A percentile compares a stretch with the other conserved stretches of the same genome.
Conservation (phyloP, 2,113 vertebrate genomes). For the Parotia lawesii region DNA sequence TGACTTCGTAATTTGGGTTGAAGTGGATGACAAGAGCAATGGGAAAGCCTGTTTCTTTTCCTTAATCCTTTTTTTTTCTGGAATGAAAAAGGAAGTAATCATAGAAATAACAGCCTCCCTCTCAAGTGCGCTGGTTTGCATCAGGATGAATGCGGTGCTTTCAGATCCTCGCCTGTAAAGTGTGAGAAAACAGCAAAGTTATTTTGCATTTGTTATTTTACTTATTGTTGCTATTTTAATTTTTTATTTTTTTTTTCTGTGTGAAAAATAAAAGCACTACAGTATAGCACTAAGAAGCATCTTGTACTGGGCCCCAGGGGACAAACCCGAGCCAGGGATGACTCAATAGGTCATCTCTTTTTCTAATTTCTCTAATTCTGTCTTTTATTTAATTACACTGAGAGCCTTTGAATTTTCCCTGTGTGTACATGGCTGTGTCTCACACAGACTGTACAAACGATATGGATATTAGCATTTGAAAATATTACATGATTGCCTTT, state of each 20-base stretch:
- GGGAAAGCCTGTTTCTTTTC: background rate
- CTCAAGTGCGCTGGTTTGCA: background rate
- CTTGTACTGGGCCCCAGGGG: constrained; percentile 8
- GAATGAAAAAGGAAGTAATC: background rate
- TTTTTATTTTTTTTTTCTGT: background rate
- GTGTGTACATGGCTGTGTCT: fast-evolving
- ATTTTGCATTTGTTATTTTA: background rate
- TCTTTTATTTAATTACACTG: background rate
- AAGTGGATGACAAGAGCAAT: background rate
- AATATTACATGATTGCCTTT: background rate
- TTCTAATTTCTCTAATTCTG: background rate
- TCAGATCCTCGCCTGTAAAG: background rate
- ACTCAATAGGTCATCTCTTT: constrained; percentile 39
- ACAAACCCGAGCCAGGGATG: background rate
- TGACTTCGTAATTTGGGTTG: background rate
- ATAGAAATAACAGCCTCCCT: background rate
- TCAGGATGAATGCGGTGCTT: background rate
- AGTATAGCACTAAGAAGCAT: background rate
- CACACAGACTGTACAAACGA: fast-evolving
- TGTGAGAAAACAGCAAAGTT: background rate
- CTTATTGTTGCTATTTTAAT: background rate
- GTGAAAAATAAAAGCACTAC: background rate
- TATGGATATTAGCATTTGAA: background rate
- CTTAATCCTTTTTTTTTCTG: background rate
- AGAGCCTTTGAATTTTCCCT: background rate